These are phyloP conservation scores for Drosophila eohydei DNA, from an alignment of 2,888 invertebrate genomes.

Conservation along the genomic window DNA sequence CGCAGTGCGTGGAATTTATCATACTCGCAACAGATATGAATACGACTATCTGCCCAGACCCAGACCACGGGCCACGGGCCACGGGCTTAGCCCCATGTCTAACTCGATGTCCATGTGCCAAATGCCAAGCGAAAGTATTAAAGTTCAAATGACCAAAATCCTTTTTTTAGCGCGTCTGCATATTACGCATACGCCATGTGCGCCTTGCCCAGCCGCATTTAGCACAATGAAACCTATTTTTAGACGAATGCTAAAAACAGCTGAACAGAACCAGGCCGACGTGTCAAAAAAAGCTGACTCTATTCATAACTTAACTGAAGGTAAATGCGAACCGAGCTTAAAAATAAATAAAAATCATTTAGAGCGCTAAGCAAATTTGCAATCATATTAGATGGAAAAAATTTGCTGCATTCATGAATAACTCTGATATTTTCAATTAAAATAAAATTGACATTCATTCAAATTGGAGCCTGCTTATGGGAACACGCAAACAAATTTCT, in stretches of 20 bases:
- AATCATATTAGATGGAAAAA: background rate
- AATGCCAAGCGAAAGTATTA: conserved; percentile 40
- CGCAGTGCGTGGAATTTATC: conserved; percentile 65
- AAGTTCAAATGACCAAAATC: conserved; percentile 46
- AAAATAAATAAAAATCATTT: background rate
- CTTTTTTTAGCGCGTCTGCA: conserved; percentile 7
- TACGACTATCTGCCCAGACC: background rate
- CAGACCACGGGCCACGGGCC: no score
- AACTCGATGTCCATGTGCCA: conserved; percentile 13
- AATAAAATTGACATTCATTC: background rate
- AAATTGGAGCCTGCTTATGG: background rate
- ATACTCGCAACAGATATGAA: conserved; percentile 16
- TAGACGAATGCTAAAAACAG: conserved; percentile 11
- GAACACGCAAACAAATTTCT: background rate
- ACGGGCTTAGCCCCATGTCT: conserved; percentile 4
- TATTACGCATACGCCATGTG: conserved; percentile 30
- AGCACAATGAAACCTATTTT: conserved; percentile 35
- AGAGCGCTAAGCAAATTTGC: background rate
- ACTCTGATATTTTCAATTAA: background rate
- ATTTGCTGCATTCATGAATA: no score
- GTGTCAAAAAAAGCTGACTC: conserved; percentile 7
- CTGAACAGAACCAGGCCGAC: background rate
- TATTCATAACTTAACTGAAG: background rate
- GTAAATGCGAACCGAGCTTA: background rate
- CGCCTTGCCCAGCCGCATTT: conserved; percentile 23